A percentile compares a stretch with the other conserved stretches of the same genome.
Conservation (phyloP, 2,113 vertebrate genomes). For the Centrocercus urophasianus region DNA sequence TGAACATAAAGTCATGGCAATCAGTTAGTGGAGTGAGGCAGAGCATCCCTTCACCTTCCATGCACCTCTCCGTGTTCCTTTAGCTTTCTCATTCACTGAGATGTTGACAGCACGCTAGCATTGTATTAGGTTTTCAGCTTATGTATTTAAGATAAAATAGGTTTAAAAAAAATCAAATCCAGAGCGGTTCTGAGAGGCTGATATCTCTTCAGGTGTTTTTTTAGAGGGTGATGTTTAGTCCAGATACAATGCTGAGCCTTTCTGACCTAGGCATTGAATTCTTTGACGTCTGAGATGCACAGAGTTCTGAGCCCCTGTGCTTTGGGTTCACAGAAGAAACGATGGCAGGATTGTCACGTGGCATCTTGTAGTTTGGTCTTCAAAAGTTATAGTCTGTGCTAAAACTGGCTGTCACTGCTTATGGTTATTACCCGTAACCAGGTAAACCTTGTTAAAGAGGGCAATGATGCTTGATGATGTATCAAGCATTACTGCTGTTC, state of each 20-base stretch:
- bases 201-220: not conserved
- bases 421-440: not conserved
- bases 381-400: not conserved
- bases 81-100: not conserved
- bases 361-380: not conserved
- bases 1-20: not conserved
- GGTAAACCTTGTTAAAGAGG: not conserved
- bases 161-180: not conserved
- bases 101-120: rapidly evolving
- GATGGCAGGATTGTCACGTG: not conserved
- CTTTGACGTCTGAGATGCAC: rapidly evolving
- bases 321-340: not conserved
- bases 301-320: rapidly evolving
- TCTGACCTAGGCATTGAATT: not conserved
- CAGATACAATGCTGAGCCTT: not conserved
- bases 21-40: not conserved
- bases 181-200: not conserved
- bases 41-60: not conserved
- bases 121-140: not conserved
- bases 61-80: not conserved
- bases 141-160: not conserved
- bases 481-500: not conserved
- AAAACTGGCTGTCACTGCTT: not conserved
- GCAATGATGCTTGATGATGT: not conserved
- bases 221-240: not conserved